phyloP scores from a whole-genome alignment of 2,888 invertebrate species.

The Sepiola atlantica region DNA sequence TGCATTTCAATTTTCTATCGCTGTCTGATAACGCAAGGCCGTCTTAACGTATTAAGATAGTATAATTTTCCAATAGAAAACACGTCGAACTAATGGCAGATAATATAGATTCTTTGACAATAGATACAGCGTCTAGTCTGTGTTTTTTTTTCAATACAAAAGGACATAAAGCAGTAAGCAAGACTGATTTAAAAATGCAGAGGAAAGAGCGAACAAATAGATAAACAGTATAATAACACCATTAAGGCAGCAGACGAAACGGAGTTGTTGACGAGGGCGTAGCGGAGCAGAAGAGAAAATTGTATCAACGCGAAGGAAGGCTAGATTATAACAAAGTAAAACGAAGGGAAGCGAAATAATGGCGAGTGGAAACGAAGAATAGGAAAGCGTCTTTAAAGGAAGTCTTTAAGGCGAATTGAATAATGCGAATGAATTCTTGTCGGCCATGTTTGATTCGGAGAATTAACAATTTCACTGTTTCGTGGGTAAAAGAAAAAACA shows the following conservation, averaged over 20 bases:
- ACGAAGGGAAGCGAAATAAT: too few species aligned
- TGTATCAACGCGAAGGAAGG: background rate
- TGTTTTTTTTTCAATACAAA: background rate
- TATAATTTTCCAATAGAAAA: slow-evolving; percentile 6
- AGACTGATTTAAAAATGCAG: background rate
- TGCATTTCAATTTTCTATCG: too few species aligned
- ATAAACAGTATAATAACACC: background rate
- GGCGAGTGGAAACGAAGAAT: background rate
- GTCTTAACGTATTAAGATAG: background rate
- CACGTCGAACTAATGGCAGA: background rate
- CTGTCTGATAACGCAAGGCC: background rate
- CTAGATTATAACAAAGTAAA: too few species aligned
- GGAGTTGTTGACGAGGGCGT: background rate
- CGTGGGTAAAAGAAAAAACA: too few species aligned
- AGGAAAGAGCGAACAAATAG: background rate
- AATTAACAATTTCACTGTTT: background rate
- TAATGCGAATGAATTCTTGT: background rate
- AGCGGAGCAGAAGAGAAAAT: slow-evolving; percentile 5
- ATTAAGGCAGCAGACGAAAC: background rate
- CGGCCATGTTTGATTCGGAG: background rate
- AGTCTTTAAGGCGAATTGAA: background rate
- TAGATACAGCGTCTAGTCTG: background rate
- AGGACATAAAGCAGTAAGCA: background rate
- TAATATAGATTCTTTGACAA: background rate
- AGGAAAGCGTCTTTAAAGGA: background rate